A percentile compares a stretch with the other conserved stretches of the same genome.
These are phyloP conservation scores for Megalops cyprinoides DNA, from an alignment of 2,797 vertebrate species.

Conservation along the genomic window DNA sequence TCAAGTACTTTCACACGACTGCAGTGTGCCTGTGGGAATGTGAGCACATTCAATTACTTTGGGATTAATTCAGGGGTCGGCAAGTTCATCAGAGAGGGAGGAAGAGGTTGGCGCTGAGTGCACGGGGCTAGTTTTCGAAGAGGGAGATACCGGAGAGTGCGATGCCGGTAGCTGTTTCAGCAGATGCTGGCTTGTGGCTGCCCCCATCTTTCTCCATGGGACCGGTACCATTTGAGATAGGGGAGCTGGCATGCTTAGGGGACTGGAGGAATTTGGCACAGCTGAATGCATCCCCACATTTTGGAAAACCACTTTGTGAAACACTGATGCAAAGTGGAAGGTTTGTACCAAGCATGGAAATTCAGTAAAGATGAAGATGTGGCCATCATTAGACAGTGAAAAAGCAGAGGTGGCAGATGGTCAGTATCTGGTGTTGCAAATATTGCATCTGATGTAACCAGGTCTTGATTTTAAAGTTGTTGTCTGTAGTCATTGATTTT, in stretches of 20 bases:
- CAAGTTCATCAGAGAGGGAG: slow-evolving; percentile 38
- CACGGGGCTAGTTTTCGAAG: slow-evolving; percentile 19
- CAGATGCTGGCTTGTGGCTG: too few species aligned
- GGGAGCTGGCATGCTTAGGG: background rate
- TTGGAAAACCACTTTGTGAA: too few species aligned
- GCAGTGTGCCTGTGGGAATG: slow-evolving; percentile 49
- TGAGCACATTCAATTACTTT: slow-evolving; percentile 58
- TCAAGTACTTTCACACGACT: slow-evolving; percentile 45
- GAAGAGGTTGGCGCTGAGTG: slow-evolving; percentile 1
- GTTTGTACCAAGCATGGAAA: too few species aligned
- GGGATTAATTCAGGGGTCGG: slow-evolving; percentile 57
- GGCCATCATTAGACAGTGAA: background rate
- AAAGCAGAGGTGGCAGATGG: background rate
- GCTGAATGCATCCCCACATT: background rate
- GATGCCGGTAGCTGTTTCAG: too few species aligned
- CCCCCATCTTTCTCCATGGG: too few species aligned
- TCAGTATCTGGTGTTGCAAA: too few species aligned
- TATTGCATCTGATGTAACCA: too few species aligned
- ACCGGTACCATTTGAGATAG: background rate
- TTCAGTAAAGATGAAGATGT: background rate
- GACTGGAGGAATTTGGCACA: background rate
- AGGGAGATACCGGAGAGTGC: slow-evolving; percentile 24
- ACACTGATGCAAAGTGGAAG: too few species aligned
- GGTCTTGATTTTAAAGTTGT: too few species aligned
- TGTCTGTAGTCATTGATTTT: too few species aligned